Conservation (phyloP, 1,140 invertebrate species). For the Vanessa atalanta region DNA sequence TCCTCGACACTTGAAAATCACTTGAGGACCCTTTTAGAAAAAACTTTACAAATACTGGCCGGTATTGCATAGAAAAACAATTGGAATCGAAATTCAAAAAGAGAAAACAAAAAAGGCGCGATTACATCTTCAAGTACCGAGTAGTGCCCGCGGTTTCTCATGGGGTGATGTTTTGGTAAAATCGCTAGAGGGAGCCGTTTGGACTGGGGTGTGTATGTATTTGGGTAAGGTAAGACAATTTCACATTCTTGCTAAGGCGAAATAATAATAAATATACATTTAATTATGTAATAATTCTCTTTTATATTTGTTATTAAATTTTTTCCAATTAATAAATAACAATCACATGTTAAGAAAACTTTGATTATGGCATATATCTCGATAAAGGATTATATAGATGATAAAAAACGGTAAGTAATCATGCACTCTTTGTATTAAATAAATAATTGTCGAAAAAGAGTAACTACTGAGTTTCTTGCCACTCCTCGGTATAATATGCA, state of each 20-base stretch:
- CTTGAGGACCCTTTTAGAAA: slow-evolving; percentile 48
- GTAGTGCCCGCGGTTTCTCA: slow-evolving; percentile 66
- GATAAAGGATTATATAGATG: no score
- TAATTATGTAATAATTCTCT: no score
- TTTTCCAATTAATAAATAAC: no score
- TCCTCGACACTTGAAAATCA: slow-evolving; percentile 50
- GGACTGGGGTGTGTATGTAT: slow-evolving; percentile 37
- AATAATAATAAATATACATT: not conserved
- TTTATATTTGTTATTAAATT: no score
- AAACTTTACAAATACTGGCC: slow-evolving; percentile 48
- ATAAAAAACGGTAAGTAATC: no score
- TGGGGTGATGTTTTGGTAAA: slow-evolving; percentile 74
- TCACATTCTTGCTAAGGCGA: not conserved
- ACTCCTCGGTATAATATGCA: no score
- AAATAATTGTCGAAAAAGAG: no score
- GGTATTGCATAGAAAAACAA: slow-evolving; percentile 60
- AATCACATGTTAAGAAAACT: no score
- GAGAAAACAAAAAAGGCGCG: slow-evolving; percentile 72
- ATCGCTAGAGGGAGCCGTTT: slow-evolving; percentile 66
- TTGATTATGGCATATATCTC: no score
- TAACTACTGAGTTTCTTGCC: no score
- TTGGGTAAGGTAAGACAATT: not conserved
- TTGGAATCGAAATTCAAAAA: slow-evolving; percentile 54
- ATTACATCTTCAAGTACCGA: slow-evolving; percentile 72
- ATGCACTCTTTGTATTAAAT: no score